Evolutionary conservation across 2,888 invertebrate genomes (phyloP), one percentile per base, ranked within the genome.

Genomic region (Lasioglossum pauxillum): DNA sequence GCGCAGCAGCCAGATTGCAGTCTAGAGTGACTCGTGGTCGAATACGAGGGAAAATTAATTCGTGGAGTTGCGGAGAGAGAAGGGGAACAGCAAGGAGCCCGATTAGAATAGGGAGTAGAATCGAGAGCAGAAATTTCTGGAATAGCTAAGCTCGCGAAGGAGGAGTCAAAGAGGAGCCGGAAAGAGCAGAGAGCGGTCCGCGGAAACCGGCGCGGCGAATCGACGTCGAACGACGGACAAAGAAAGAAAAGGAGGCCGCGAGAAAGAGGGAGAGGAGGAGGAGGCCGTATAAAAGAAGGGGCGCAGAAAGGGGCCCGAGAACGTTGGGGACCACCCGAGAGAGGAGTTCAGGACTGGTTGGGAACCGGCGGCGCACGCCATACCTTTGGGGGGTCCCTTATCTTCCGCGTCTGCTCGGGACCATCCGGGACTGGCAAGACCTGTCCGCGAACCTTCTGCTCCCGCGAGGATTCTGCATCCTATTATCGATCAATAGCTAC

Each of bases 381-480:
- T 93, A 92, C 92, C 93, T 94, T 94, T 93, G 94, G 94, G 95
- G 94, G 95, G 94, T 94, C 94, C 89, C 94, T 94, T 95, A 94
- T 95, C 95, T 94, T 91, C 90, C 89, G 90, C 91, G 92, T 89
- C 88, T 89, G 85, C 84, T 83, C 74, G 71, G 89, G 89, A 91
- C 91, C 91, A 90, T 92, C 92, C 93, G 91, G 92, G 91, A 93
- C 91, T 90, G 90, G 89, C 92, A 88, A 90, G 90, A 90, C 87
- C 89, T 91, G 89, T 91, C 87, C 86, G 78, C 86, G 83, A 75
- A 90, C 84, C 84, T 88, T 88, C 83, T 85, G 83, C 87, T 88
- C 89, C 82, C 83, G 82, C 85, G 78, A 76, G 60, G 76, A 81
- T 80, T 87, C 89, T 90, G 90, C 91, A 92, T 93, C 90, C 92